phyloP scores from a whole-genome alignment of 2,797 vertebrate species.

The Ispidina lecontei region DNA sequence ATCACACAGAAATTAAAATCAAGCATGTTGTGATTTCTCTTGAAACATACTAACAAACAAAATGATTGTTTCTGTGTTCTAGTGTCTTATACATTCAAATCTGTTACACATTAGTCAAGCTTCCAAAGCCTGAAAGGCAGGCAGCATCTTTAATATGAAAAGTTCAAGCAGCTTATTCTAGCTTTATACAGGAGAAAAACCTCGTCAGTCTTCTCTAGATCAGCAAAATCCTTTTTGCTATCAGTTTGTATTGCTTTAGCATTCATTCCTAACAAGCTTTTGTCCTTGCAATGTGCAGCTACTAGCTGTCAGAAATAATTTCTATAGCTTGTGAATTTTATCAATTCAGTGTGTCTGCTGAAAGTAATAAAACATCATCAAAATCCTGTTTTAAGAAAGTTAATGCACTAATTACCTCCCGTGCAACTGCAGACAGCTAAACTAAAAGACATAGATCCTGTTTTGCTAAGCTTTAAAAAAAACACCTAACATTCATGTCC shows the following conservation, averaged over 20 bases:
- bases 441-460: background rate
- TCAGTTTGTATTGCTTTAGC: background rate
- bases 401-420: background rate
- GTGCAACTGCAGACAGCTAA: background rate
- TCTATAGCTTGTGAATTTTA: slow-evolving; percentile 31
- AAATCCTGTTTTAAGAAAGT: slow-evolving; percentile 38
- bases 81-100: background rate
- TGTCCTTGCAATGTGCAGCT: slow-evolving; percentile 26
- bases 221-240: background rate
- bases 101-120: background rate
- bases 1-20: background rate
- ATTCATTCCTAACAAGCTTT: slow-evolving; percentile 11
- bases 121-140: background rate
- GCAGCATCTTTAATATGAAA: background rate
- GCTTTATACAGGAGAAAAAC: background rate
- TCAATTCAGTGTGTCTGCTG: background rate
- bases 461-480: background rate
- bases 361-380: slow-evolving; percentile 41
- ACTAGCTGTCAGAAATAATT: slow-evolving; percentile 31
- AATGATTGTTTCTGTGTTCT: background rate
- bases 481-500: background rate
- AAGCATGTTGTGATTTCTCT: background rate
- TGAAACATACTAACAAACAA: background rate
- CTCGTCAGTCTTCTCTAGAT: background rate
- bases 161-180: slow-evolving; percentile 3